Evolutionary conservation across 2,113 vertebrate species (phyloP), one percentile per base, ranked within the genome.

Genomic region (Lontra canadensis): DNA sequence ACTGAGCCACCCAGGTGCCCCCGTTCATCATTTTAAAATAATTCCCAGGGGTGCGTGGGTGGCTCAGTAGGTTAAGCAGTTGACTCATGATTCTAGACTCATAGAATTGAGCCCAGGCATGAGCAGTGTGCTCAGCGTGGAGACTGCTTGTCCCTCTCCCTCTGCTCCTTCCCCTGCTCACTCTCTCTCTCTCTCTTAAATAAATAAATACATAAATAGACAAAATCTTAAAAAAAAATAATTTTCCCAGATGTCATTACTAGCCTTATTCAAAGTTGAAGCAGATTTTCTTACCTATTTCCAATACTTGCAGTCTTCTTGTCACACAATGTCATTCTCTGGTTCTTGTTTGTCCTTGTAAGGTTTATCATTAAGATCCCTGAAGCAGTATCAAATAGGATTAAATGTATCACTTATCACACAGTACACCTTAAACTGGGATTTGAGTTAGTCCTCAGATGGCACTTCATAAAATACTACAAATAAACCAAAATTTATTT

Each of bases 391-490:
- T 63, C 39, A 81, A 47, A 59, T 65, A 91, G 91, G 91, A 88
- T 88, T 81, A 96, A 36, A 76, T 5, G 1, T n/a, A 39, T 79
- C 29, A 49, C 52, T 91, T 71, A 94, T 73, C 31, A 18, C 39
- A 94, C 3, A 39, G 6, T 11, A 44, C n/a, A 65, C 11, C 10
- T 86, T 92, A 65, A 63, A 49, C 82, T 90, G 29, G 61, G 25
- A 79, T 85, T 74, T 74, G 69, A 88, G 71, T 79, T 80, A 90
- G 25, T 90, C 26, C 88, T 88, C 31, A 61, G 76, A 31, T 88
- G 92, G 29, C 6, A 31, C 36, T 81, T 88, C 34, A 80, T 93
- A 57, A 97, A 93, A 81, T 91, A n/a, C 49, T 81, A 44, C 25
- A 83, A 44, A 44, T 80, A 79, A 34, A 39, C 61, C 2, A 13